Evolutionary conservation across 2,113 vertebrate genomes (phyloP).

Genomic region (Rhinopomastus cyanomelas): DNA sequence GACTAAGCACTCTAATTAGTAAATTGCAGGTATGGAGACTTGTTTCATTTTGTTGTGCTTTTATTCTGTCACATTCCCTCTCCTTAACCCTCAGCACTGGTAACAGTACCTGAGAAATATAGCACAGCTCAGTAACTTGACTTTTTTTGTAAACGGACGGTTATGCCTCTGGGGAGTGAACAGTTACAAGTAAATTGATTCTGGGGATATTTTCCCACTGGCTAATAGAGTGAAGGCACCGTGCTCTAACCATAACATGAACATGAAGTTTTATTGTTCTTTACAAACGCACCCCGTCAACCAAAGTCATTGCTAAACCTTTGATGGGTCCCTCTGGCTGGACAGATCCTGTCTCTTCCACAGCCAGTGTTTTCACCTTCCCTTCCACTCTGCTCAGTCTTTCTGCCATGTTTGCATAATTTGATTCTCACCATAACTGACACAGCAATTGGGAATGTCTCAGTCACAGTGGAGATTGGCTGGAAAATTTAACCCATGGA

Average conservation of each 20-base stretch:
- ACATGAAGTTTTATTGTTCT: neutral
- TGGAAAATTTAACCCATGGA: constrained; percentile 21
- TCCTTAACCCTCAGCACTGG: neutral
- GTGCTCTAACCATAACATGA: neutral
- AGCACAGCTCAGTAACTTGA: neutral
- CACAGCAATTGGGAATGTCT: constrained; percentile 3
- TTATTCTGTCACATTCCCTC: neutral
- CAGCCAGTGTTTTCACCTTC: neutral
- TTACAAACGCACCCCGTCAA: neutral
- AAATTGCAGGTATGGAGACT: neutral
- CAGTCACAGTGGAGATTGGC: neutral
- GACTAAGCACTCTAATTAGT: neutral
- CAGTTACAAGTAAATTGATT: neutral
- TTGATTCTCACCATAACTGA: neutral
- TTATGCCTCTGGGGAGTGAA: neutral
- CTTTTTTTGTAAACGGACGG: neutral
- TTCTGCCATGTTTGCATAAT: neutral
- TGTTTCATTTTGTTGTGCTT: neutral
- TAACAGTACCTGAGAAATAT: neutral
- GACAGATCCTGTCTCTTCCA: neutral
- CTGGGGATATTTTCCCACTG: neutral
- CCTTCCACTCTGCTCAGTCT: neutral
- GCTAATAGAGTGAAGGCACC: neutral
- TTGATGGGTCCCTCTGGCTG: neutral
- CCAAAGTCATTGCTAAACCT: neutral